A percentile compares a stretch with the other conserved stretches of the same genome.
These are phyloP conservation scores for Orchesella cincta DNA, from an alignment of 1,140 invertebrate species.

Conservation along the genomic window DNA sequence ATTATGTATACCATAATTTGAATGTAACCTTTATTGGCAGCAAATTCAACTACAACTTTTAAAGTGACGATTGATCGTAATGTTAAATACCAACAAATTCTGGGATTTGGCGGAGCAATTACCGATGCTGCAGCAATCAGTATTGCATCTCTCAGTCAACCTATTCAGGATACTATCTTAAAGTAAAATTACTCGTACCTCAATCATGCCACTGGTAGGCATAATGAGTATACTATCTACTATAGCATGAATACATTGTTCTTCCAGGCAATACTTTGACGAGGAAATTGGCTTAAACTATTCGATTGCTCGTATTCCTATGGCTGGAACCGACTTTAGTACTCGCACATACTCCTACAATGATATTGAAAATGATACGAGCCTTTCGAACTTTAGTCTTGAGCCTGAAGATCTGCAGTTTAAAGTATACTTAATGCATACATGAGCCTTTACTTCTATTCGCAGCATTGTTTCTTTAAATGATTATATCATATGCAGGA, in stretches of 20 bases:
- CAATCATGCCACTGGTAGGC: background rate
- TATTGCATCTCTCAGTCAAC: slow-evolving; percentile 55
- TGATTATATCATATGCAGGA: too few relatives aligned
- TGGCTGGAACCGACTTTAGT: slow-evolving; percentile 81
- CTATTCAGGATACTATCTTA: slow-evolving; percentile 60
- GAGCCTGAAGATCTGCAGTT: slow-evolving; percentile 66
- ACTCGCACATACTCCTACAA: slow-evolving; percentile 64
- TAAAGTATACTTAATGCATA: slow-evolving; percentile 59
- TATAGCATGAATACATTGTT: background rate
- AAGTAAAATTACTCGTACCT: slow-evolving; percentile 51
- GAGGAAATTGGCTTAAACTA: slow-evolving; percentile 67
- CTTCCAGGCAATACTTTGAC: slow-evolving; percentile 54
- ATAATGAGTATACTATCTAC: background rate
- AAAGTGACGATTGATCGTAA: background rate
- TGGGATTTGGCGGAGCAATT: slow-evolving; percentile 64
- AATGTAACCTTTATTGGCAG: too few relatives aligned
- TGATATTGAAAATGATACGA: slow-evolving; percentile 62
- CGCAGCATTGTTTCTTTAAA: background rate
- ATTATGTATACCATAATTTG: too few relatives aligned
- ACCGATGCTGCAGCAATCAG: slow-evolving; percentile 63
- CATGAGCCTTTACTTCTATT: background rate
- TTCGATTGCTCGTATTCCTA: slow-evolving; percentile 73
- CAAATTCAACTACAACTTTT: background rate
- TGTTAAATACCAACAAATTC: slow-evolving; percentile 56
- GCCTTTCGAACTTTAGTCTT: slow-evolving; percentile 68